Conservation (phyloP, 2,888 invertebrate genomes). For the Alloscopus bannaensis region DNA sequence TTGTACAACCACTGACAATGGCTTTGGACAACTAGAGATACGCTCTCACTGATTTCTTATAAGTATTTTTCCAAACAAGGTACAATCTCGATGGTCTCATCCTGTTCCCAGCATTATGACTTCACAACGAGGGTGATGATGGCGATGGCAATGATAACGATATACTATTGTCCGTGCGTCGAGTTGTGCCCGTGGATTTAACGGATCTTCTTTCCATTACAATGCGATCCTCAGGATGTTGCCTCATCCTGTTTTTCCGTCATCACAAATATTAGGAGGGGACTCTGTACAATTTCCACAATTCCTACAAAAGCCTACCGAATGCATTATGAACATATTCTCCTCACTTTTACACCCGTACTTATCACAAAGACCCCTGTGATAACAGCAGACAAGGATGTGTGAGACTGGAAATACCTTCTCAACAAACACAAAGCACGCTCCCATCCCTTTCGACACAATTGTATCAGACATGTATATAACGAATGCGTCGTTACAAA, state of each 20-base stretch:
- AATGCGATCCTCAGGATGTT: not conserved
- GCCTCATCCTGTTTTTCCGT: not conserved
- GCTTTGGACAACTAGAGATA: slow-evolving; percentile 20
- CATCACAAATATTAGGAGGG: not conserved
- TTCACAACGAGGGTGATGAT: slow-evolving; percentile 19
- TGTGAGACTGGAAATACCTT: too few species aligned
- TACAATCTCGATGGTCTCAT: too few species aligned
- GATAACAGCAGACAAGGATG: too few species aligned
- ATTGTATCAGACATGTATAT: too few species aligned
- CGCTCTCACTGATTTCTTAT: slow-evolving; percentile 35
- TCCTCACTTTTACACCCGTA: too few species aligned
- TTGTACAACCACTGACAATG: not conserved
- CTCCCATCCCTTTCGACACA: too few species aligned
- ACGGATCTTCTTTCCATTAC: slow-evolving; percentile 46
- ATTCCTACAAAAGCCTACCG: too few species aligned
- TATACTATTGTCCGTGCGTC: slow-evolving; percentile 31
- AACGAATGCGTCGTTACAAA: too few species aligned
- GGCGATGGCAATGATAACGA: slow-evolving; percentile 48
- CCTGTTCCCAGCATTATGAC: slow-evolving; percentile 23
- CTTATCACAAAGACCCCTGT: too few species aligned
- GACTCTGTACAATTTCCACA: not conserved
- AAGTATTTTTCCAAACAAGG: not conserved
- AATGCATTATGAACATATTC: too few species aligned
- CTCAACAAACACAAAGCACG: too few species aligned
- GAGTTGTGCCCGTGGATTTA: slow-evolving; percentile 29